Conservation (phyloP, 2,888 invertebrate genomes). For the Napeogenes sylphis region DNA sequence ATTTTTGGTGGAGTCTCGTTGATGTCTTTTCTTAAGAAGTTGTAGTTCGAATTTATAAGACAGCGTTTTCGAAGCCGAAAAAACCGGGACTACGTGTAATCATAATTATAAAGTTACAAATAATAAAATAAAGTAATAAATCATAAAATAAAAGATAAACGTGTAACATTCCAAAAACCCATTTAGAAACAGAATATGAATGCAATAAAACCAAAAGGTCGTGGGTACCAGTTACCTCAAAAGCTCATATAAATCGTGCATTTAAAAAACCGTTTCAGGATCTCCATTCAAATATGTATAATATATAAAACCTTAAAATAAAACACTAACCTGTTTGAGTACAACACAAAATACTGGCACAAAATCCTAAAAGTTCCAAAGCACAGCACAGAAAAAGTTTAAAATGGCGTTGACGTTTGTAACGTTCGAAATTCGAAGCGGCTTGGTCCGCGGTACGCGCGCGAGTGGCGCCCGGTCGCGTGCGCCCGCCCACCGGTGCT, state of each 20-base stretch:
- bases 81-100: background rate
- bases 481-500: slow-evolving; percentile 53
- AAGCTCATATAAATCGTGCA: slow-evolving; percentile 15
- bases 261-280: slow-evolving; percentile 21
- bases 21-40: slow-evolving; percentile 60
- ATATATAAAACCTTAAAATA: slow-evolving; percentile 28
- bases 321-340: slow-evolving; percentile 44
- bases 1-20: slow-evolving; percentile 44
- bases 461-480: slow-evolving; percentile 70
- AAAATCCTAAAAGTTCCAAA: slow-evolving; percentile 65
- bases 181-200: background rate
- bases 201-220: slow-evolving; percentile 1
- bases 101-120: no score
- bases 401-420: slow-evolving; percentile 50
- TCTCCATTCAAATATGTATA: slow-evolving; percentile 9
- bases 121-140: no score
- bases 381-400: slow-evolving; percentile 58
- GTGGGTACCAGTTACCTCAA: slow-evolving; percentile 2
- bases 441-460: slow-evolving; percentile 69
- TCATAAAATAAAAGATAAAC: background rate
- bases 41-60: slow-evolving; percentile 1
- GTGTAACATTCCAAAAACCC: background rate
- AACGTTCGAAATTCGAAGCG: slow-evolving; percentile 57
- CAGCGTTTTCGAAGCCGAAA: no score
- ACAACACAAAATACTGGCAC: slow-evolving; percentile 57